Percentiles rank a stretch among this genome's conserved stretches.
phyloP scores from a whole-genome alignment of 2,797 vertebrate species.

The Pelochelys cantorii region DNA sequence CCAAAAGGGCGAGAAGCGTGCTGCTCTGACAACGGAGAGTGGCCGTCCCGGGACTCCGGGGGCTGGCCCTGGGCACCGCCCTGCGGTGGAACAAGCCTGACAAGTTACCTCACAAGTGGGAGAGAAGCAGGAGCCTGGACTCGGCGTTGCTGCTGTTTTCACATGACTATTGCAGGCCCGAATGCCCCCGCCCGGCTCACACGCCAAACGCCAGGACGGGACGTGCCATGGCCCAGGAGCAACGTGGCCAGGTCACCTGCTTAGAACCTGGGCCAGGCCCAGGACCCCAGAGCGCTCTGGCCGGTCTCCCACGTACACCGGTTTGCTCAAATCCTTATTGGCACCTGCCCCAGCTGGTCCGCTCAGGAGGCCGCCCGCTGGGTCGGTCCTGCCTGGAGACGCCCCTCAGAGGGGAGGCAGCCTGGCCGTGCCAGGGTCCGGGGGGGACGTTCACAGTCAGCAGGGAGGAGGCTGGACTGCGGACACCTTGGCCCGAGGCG shows the following conservation, averaged over 20 bases:
- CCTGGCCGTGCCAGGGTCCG: background rate
- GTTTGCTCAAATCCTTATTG: background rate
- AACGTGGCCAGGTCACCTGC: background rate
- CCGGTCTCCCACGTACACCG: background rate
- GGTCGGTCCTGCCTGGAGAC: background rate
- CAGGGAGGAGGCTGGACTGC: too few relatives aligned
- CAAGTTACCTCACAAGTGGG: background rate
- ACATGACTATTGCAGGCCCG: too few relatives aligned
- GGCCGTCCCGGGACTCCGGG: too few relatives aligned
- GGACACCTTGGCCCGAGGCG: too few relatives aligned
- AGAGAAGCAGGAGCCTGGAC: background rate
- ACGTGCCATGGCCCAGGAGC: background rate
- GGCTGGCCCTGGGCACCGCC: too few relatives aligned
- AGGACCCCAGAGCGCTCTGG: background rate
- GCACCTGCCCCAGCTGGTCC: background rate
- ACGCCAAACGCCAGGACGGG: background rate
- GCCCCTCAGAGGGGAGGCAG: background rate
- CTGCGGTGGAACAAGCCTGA: too few relatives aligned
- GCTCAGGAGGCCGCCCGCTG: background rate
- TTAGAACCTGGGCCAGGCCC: background rate
- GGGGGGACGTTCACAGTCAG: too few relatives aligned
- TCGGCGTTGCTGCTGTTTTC: too few relatives aligned
- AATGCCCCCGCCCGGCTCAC: background rate
- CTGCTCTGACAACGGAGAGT: too few relatives aligned
- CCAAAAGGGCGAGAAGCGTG: too few relatives aligned